phyloP scores from a whole-genome alignment of 2,888 invertebrate species.

The Melitaea athalia region DNA sequence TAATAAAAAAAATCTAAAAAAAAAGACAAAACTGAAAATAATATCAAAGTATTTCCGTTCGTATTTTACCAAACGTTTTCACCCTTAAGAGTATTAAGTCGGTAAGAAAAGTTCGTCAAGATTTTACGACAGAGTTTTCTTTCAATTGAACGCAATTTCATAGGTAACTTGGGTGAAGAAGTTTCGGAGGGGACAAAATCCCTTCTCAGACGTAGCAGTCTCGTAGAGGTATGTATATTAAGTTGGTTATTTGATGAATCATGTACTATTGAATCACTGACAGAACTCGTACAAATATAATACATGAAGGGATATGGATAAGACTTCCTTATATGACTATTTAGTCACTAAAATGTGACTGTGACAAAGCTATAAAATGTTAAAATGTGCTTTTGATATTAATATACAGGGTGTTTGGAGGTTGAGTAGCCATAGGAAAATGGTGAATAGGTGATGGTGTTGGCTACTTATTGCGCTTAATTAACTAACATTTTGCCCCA shows the following conservation, averaged over 20 bases:
- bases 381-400: too few relatives aligned
- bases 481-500: too few relatives aligned
- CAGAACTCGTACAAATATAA: background rate
- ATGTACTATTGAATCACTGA: background rate
- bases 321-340: background rate
- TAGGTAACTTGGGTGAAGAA: conserved; percentile 28
- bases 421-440: too few relatives aligned
- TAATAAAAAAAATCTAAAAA: too few relatives aligned
- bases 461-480: too few relatives aligned
- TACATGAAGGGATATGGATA: background rate
- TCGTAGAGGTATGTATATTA: conserved; percentile 6
- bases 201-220: conserved; percentile 29
- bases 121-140: conserved; percentile 34
- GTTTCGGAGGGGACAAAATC: conserved; percentile 30
- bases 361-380: too few relatives aligned
- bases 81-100: background rate
- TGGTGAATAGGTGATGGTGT: too few relatives aligned
- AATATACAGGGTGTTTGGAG: too few relatives aligned
- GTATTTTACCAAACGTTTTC: background rate
- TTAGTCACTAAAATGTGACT: too few relatives aligned
- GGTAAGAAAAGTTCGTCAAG: conserved; percentile 28
- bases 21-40: background rate
- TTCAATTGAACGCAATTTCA: conserved; percentile 33
- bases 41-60: background rate
- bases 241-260: conserved; percentile 23